Evolutionary conservation across 2,888 invertebrate genomes (phyloP).

Genomic region (Drosophila rellima): DNA sequence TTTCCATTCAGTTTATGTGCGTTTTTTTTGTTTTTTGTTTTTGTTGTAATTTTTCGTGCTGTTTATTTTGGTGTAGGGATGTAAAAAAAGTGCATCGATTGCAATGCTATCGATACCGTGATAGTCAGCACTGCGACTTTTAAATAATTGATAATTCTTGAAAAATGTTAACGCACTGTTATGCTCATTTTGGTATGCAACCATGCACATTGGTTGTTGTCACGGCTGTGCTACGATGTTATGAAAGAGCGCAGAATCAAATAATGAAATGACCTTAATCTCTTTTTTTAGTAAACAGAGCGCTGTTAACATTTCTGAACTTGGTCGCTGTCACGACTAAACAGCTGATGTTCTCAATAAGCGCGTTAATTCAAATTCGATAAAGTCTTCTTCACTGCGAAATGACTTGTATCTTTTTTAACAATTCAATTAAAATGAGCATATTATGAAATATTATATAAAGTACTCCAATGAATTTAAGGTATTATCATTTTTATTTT

Average conservation of each 20-base stretch:
- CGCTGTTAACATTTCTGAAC: too few relatives aligned
- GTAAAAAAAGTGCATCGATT: slow-evolving; percentile 52
- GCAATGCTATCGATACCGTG: slow-evolving; percentile 30
- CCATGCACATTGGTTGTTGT: slow-evolving; percentile 34
- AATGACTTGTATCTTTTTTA: too few relatives aligned
- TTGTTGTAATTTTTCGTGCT: slow-evolving; percentile 65
- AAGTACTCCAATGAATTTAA: background rate
- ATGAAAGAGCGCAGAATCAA: background rate
- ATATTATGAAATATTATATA: background rate
- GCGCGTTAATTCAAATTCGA: background rate
- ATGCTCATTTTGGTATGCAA: slow-evolving; percentile 9
- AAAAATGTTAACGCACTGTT: too few relatives aligned
- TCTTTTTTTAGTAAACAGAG: too few relatives aligned
- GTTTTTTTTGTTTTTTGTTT: slow-evolving; percentile 69
- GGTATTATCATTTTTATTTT: background rate
- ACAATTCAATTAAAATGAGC: too few relatives aligned
- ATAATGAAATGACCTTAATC: too few relatives aligned
- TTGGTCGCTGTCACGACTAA: slow-evolving; percentile 42
- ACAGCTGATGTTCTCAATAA: background rate
- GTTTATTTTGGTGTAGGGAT: slow-evolving; percentile 70
- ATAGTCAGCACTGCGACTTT: background rate
- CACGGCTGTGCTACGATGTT: slow-evolving; percentile 21
- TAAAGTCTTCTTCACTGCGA: background rate
- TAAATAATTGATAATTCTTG: too few relatives aligned
- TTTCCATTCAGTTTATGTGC: slow-evolving; percentile 47